Evolutionary conservation across 2,888 invertebrate species (phyloP).

Genomic region (Poecilobothrus nobilitatus): DNA sequence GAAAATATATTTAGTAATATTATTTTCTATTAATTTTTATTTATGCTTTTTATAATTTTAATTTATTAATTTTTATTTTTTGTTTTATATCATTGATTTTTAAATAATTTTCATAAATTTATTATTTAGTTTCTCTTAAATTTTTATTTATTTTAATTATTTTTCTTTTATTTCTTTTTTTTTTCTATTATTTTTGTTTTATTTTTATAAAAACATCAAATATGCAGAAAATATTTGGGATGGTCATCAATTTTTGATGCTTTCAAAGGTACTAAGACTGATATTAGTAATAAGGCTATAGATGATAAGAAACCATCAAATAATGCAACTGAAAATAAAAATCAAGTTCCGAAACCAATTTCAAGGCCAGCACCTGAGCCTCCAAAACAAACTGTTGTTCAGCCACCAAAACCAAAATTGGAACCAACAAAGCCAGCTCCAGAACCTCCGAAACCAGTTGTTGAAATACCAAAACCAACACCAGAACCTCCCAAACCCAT

Average conservation of each 20-base stretch:
- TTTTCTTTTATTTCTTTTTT: constrained; percentile 23
- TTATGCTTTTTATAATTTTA: too few species aligned
- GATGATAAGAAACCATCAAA: constrained; percentile 26
- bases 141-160: constrained; percentile 19
- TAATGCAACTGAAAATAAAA: constrained; percentile 12
- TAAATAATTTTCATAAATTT: too few species aligned
- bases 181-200: constrained; percentile 26
- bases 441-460: constrained; percentile 14
- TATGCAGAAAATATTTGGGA: constrained; percentile 40
- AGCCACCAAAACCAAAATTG: constrained; percentile 18
- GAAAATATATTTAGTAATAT: too few species aligned
- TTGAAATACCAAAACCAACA: constrained; percentile 15
- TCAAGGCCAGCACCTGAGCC: constrained; percentile 15
- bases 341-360: constrained; percentile 5
- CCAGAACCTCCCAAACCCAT: constrained; percentile 10
- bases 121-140: constrained; percentile 13
- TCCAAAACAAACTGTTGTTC: constrained; percentile 16
- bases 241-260: constrained; percentile 39
- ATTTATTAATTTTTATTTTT: too few species aligned
- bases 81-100: too few species aligned
- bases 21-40: too few species aligned
- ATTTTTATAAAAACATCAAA: constrained; percentile 19
- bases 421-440: constrained; percentile 16
- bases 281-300: constrained; percentile 30
- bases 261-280: constrained; percentile 35